Evolutionary conservation across 2,113 vertebrate genomes (phyloP), one percentile per base, ranked within the genome.

Genomic region (Sinocyclocheilus anshuiensis): DNA sequence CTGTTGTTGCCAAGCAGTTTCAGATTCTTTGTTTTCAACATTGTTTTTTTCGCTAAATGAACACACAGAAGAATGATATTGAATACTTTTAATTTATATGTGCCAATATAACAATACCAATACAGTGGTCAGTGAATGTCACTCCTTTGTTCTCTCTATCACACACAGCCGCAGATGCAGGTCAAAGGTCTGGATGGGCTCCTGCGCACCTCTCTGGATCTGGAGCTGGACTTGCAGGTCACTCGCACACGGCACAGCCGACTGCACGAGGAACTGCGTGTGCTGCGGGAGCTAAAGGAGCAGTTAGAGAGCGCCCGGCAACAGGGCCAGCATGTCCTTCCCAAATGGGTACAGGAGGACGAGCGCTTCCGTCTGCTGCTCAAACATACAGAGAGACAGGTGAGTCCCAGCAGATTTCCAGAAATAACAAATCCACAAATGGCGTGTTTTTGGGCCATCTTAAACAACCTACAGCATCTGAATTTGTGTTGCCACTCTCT

Each of bases 151-250:
- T 39, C 39, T 39, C 39, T 36, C 36, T 36, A 33, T 33, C 29
- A 33, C 83, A 53, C 0, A 1, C 79, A 97, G 97, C 96, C 97
- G 36, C 90, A 93, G 0, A 76, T 90, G 84, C 93, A 89, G 57
- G 89, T 89, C 0, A 94, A 92, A 84, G 95, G 96, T 71, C 77
- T 96, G 0, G 98, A 98, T 63, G 96, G 97, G 7, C 92, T 97
- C 2, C 95, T 98, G 83, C 95, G 96, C 90, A 99, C 98, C 7
- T 96, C 97, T 0, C 93, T 99, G 86, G 98, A 99, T 91, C 94
- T 99, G 59, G 98, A 99, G 91, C 81, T 99, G 89, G 98, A 99
- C 93, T 93, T 99, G 90, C 98, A 99, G 91, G 97, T 97, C 42
- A 97, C 96, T 0, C 95, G 97, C 90, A 99, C 97, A 0, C 96